Evolutionary conservation across 2,113 vertebrate genomes (phyloP).

Genomic region (Phyllostomus discolor): DNA sequence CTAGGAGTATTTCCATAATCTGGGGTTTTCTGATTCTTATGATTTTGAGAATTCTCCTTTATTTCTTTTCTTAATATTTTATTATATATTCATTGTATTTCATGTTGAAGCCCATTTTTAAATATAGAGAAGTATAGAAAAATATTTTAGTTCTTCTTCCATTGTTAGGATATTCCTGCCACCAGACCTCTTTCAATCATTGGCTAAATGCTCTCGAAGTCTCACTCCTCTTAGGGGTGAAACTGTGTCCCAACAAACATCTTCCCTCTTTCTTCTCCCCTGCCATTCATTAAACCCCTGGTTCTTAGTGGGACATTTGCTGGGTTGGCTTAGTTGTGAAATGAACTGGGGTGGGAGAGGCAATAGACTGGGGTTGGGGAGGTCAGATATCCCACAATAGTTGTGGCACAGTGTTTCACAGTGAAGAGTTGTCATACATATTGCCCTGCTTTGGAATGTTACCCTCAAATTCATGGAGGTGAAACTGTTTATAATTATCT

Average conservation of each 20-base stretch:
- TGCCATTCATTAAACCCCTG: not conserved
- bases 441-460: not conserved
- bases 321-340: not conserved
- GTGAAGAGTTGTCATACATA: not conserved
- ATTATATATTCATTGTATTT: not conserved
- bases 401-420: not conserved
- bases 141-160: not conserved
- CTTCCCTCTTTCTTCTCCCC: not conserved
- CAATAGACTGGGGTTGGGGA: not conserved
- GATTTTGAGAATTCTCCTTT: constrained; percentile 11
- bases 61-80: not conserved
- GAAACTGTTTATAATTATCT: not conserved
- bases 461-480: not conserved
- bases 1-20: not conserved
- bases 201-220: not conserved
- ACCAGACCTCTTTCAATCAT: not conserved
- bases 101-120: constrained; percentile 1
- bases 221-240: not conserved
- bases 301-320: not conserved
- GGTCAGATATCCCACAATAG: not conserved
- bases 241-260: not conserved
- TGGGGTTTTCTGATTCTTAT: not conserved
- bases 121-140: not conserved
- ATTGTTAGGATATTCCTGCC: not conserved
- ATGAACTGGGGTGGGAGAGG: not conserved